A percentile compares a stretch with the other conserved stretches of the same genome.
phyloP scores from a whole-genome alignment of 1,140 invertebrate species.

The Conus betulinus region DNA sequence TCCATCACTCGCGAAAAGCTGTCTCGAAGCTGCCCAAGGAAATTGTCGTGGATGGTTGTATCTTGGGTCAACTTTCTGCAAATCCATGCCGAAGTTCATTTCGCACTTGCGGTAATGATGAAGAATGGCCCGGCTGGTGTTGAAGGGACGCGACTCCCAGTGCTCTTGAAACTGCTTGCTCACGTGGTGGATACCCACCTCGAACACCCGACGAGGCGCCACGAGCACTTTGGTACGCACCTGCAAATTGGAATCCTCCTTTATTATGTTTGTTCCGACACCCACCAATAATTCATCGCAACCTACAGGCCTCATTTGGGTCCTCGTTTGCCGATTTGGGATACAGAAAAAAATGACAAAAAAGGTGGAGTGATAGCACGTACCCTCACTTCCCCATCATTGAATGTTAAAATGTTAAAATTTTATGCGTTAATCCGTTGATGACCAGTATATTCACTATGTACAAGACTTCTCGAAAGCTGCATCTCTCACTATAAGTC shows the following conservation, averaged over 20 bases:
- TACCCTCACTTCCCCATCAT: too few relatives aligned
- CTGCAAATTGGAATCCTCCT: conserved; percentile 26
- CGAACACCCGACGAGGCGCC: conserved; percentile 66
- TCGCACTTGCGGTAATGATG: conserved; percentile 88
- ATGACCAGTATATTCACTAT: too few relatives aligned
- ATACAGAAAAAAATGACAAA: too few relatives aligned
- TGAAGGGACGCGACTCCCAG: conserved; percentile 46
- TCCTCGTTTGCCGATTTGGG: too few relatives aligned
- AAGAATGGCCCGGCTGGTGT: conserved; percentile 86
- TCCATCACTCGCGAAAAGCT: background rate
- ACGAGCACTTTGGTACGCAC: conserved; percentile 72
- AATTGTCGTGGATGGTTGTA: conserved; percentile 37
- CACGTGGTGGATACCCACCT: conserved; percentile 74
- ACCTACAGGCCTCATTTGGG: too few relatives aligned
- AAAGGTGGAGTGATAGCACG: too few relatives aligned
- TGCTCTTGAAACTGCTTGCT: conserved; percentile 64
- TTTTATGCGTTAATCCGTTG: too few relatives aligned
- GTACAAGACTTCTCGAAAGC: too few relatives aligned
- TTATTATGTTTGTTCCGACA: background rate
- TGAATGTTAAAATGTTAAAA: too few relatives aligned
- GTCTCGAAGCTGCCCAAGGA: conserved; percentile 4
- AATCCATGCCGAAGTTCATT: conserved; percentile 66
- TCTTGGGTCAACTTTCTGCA: conserved; percentile 56
- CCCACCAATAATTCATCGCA: too few relatives aligned
- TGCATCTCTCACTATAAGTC: too few relatives aligned